These are phyloP conservation scores for Pteruthius melanotis DNA, from an alignment of 2,113 vertebrate species.

Conservation along the genomic window DNA sequence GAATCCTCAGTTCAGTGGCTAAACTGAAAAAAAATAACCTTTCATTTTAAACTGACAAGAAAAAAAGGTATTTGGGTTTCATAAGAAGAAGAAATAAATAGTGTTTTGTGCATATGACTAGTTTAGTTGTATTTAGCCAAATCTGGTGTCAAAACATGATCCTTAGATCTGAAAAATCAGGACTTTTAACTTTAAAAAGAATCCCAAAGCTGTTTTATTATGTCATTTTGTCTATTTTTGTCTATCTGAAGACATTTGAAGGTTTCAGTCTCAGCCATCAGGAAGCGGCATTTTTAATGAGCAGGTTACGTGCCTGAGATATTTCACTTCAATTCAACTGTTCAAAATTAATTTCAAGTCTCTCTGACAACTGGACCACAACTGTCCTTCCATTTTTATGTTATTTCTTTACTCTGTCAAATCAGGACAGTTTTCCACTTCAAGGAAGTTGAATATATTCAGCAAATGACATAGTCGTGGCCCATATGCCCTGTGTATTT, in stretches of 20 bases:
- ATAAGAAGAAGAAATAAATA: background rate
- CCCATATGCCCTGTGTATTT: background rate
- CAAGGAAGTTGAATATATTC: background rate
- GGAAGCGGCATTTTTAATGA: constrained; percentile 11
- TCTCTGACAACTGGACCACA: constrained; percentile 25
- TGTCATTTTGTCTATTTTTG: background rate
- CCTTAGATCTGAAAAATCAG: background rate
- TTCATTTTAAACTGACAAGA: background rate
- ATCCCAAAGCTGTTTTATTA: background rate
- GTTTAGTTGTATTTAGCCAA: background rate
- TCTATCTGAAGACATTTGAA: background rate
- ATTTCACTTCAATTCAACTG: constrained; percentile 11
- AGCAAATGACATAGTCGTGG: background rate
- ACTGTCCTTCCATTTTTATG: background rate
- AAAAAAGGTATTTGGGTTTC: background rate
- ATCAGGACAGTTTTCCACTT: constrained; percentile 1
- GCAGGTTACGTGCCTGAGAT: background rate
- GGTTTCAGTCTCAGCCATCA: background rate
- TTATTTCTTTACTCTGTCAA: constrained; percentile 4
- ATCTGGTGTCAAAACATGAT: background rate
- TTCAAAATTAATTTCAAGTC: background rate
- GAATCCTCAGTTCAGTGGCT: constrained; percentile 10
- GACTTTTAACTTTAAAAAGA: background rate
- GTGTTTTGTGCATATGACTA: background rate
- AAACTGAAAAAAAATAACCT: constrained; percentile 22